Base-by-base conservation (phyloP, 2,888 invertebrate species). In the Glomeris marginata region DNA sequence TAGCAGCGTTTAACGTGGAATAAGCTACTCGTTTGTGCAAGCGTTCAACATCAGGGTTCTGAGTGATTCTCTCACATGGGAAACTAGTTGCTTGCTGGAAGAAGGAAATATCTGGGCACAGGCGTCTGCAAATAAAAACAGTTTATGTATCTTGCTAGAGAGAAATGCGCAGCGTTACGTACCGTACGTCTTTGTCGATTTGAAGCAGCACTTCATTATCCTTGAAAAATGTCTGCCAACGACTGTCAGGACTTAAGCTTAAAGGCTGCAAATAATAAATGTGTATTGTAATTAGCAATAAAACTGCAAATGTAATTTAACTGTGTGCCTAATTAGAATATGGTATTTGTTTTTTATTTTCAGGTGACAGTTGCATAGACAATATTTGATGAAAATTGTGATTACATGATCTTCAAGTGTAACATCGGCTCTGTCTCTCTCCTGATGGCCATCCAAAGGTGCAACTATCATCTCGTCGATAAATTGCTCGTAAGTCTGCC, bases 131-230 rank as follows among this genome's bases (percentile, higher is more conserved):
- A 56, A 22, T 34, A 28, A 20, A 22, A 18, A 43, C 5, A 43
- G 10, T 22, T 21, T 21, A 18, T 22, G 43, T 18, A n/a, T n/a
- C n/a, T 38, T 16, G 5, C 3, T 5, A 5, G 18, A 5, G 15
- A 38, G 18, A 38, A 16, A 10, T 5, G 18, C 3, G 8, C 10
- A 38, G 8, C 3, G 38, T 18, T 13, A 55, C 57, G 53, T 57
- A 73, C 73, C 91, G 77, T 44, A 92, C 94, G 69, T 95, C 94
- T 67, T 95, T 97, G 67, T 97, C 95, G 60, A 98, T 97, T 74
- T 98, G 98, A 41, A 94, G 69, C 38, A 98, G 71, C 52, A 95
- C 91, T 70, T 97, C 94, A 67, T 98, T 98, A 66, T 98, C 97
- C 66, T 84, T 87, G 69, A 98, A 98, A 68, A 82, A 97, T 2